These are phyloP conservation scores for Agriopis aurantiaria DNA, from an alignment of 2,888 invertebrate species.

Conservation along the genomic window DNA sequence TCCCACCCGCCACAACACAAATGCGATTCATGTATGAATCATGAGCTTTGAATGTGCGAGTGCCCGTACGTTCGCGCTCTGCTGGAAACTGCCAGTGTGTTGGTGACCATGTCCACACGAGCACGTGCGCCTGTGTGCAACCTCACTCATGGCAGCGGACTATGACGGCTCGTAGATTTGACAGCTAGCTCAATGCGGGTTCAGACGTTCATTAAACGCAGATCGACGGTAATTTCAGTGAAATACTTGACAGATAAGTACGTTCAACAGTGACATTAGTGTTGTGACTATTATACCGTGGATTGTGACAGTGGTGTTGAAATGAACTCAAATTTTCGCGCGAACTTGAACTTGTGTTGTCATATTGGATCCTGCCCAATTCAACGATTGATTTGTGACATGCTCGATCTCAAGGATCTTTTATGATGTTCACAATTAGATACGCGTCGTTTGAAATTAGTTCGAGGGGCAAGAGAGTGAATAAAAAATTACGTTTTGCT, in stretches of 20 bases:
- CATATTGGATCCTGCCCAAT: conserved; percentile 59
- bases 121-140: conserved; percentile 78
- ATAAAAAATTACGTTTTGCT: conserved; percentile 64
- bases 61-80: conserved; percentile 77
- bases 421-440: conserved; percentile 82
- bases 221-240: conserved; percentile 80
- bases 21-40: conserved; percentile 78
- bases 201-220: conserved; percentile 85
- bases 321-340: conserved; percentile 67
- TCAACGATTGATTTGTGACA: conserved; percentile 78
- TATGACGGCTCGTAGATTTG: conserved; percentile 87
- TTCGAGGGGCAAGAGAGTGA: conserved; percentile 76
- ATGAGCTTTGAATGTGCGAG: conserved; percentile 70
- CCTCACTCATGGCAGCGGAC: conserved; percentile 85
- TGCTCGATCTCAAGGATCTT: conserved; percentile 69
- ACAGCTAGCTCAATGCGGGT: conserved; percentile 87
- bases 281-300: conserved; percentile 53
- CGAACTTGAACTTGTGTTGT: conserved; percentile 73
- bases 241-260: conserved; percentile 76
- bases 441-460: conserved; percentile 73
- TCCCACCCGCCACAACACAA: conserved; percentile 83
- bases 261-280: conserved; percentile 66
- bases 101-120: conserved; percentile 76
- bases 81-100: conserved; percentile 83
- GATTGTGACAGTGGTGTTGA: conserved; percentile 54